Percentiles rank a stretch among this genome's conserved stretches.
Conservation (phyloP, 2,797 vertebrate genomes). For the Gymnothorax javanicus region DNA sequence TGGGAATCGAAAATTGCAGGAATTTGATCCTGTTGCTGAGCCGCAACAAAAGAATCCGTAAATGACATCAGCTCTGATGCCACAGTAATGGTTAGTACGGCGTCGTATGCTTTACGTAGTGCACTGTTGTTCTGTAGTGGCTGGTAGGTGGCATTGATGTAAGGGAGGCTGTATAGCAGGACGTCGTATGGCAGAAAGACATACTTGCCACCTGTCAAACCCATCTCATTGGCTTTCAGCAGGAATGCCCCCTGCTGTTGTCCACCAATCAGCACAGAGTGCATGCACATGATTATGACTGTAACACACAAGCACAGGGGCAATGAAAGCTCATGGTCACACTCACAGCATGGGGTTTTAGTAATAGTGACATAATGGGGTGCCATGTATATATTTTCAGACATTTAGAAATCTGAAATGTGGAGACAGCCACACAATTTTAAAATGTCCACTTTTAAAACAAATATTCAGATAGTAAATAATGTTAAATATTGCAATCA, state of each 20-base stretch:
- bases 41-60: conserved; percentile 76
- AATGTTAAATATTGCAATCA: neutral
- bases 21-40: conserved; percentile 75
- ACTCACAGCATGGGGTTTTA: neutral
- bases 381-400: neutral
- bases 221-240: conserved; percentile 83
- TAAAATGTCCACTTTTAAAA: too few species aligned
- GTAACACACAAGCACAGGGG: conserved; percentile 47
- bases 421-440: too few species aligned
- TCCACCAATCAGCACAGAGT: conserved; percentile 84
- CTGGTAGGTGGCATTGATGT: conserved; percentile 75
- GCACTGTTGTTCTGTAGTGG: conserved; percentile 74
- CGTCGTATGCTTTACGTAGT: conserved; percentile 84
- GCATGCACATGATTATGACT: conserved; percentile 96
- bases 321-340: neutral
- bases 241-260: conserved; percentile 80
- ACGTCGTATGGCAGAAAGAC: conserved; percentile 88
- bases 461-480: neutral
- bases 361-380: neutral
- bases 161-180: conserved; percentile 88
- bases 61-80: conserved; percentile 85
- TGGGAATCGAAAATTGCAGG: conserved; percentile 61
- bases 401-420: neutral
- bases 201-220: conserved; percentile 84
- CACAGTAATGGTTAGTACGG: conserved; percentile 87